Percentiles rank a stretch among this genome's conserved stretches.
Evolutionary conservation across 2,888 invertebrate species (phyloP).

Genomic region (Dugesia japonica): DNA sequence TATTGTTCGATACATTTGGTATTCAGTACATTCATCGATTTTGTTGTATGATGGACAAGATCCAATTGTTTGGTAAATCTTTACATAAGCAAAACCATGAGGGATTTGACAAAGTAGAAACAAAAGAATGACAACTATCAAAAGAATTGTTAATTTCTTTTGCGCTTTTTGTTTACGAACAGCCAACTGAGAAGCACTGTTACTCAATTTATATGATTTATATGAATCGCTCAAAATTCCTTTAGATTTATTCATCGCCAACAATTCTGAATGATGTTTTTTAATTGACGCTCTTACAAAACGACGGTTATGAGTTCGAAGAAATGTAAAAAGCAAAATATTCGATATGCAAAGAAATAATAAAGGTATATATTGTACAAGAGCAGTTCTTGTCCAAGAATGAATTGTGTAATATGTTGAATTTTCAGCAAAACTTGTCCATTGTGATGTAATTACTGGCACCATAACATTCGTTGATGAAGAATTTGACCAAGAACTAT

Average conservation of each 20-base stretch:
- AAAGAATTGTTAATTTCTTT: conserved; percentile 21
- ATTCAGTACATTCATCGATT: background rate
- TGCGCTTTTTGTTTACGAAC: conserved; percentile 23
- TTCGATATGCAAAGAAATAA: conserved; percentile 27
- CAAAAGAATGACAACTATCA: conserved; percentile 22
- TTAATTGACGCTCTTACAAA: background rate
- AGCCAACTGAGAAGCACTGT: background rate
- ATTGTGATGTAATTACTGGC: background rate
- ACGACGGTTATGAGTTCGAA: conserved; percentile 16
- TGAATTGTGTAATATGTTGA: conserved; percentile 17
- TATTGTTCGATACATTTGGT: conserved; percentile 23
- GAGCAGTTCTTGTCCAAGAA: conserved; percentile 20
- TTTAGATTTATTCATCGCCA: background rate
- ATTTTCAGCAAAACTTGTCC: background rate
- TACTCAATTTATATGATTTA: conserved; percentile 22
- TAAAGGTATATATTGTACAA: conserved; percentile 27
- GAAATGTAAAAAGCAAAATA: background rate
- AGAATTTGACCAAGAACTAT: background rate
- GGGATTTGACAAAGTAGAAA: conserved; percentile 28
- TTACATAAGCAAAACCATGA: conserved; percentile 29
- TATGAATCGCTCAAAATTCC: background rate
- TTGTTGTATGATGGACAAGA: background rate
- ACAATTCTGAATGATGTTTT: background rate
- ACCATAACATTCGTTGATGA: background rate
- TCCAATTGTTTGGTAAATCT: conserved; percentile 13